Conservation (phyloP, 2,797 vertebrate species). For the Vespertilio murinus region DNA sequence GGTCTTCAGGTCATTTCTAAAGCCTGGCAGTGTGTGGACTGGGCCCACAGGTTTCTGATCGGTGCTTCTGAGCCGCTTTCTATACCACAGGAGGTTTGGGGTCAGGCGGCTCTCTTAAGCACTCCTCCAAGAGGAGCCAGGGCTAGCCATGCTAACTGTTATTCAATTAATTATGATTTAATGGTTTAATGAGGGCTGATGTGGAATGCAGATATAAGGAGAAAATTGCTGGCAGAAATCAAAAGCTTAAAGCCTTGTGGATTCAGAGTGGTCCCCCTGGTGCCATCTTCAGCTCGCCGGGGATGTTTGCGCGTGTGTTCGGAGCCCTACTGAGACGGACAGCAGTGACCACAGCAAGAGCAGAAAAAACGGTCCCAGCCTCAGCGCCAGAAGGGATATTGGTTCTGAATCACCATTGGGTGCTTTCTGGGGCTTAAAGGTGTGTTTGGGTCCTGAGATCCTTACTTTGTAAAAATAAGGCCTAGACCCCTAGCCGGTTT, state of each 20-base stretch:
- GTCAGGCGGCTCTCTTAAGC: background rate
- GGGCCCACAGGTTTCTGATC: background rate
- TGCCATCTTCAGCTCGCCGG: background rate
- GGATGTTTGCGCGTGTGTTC: background rate
- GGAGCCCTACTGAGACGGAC: background rate
- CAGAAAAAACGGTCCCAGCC: background rate
- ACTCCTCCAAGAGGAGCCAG: background rate
- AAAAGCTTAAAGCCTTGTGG: background rate
- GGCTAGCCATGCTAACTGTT: background rate
- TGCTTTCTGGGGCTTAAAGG: background rate
- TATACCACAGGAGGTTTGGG: background rate
- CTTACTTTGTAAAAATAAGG: background rate
- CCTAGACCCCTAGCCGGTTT: no score
- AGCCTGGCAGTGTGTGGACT: background rate
- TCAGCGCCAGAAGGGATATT: background rate
- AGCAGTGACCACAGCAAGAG: background rate
- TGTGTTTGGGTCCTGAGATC: background rate
- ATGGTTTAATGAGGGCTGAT: conserved; percentile 8
- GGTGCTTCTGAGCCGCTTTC: background rate
- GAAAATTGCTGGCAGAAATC: background rate
- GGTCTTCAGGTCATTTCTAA: background rate
- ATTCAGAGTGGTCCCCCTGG: background rate
- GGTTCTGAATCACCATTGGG: background rate
- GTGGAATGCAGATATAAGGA: background rate
- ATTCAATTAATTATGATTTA: conserved; percentile 4